These are phyloP conservation scores for Sebastes kiyomatsui DNA, from an alignment of 2,797 vertebrate species.

Conservation along the genomic window DNA sequence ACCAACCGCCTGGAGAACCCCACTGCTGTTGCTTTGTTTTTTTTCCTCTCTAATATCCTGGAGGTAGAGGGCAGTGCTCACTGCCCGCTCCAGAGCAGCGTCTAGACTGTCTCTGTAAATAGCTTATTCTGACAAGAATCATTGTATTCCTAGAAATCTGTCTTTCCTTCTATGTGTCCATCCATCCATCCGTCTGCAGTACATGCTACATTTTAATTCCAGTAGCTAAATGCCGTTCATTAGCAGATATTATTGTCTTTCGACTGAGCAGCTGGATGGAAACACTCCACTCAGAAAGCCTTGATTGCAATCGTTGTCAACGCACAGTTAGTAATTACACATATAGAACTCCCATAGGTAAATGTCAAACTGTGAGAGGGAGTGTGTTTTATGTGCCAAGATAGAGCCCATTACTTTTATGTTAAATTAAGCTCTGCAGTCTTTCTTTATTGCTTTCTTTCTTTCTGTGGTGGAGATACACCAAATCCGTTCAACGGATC, in stretches of 20 bases:
- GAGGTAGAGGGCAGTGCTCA: slow-evolving; percentile 43
- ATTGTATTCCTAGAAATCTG: background rate
- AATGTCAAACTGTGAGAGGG: slow-evolving; percentile 15
- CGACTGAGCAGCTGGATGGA: slow-evolving; percentile 21
- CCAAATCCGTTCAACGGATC: background rate
- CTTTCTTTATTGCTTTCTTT: background rate
- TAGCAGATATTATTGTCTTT: slow-evolving; percentile 36
- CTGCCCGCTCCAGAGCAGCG: slow-evolving; percentile 8
- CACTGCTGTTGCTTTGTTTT: slow-evolving; percentile 49
- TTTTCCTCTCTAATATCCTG: slow-evolving; percentile 18
- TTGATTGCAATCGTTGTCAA: slow-evolving; percentile 34
- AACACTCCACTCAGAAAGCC: slow-evolving; percentile 10
- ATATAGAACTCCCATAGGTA: slow-evolving; percentile 38
- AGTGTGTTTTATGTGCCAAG: slow-evolving; percentile 4
- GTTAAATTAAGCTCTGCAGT: background rate
- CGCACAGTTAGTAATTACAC: slow-evolving; percentile 43
- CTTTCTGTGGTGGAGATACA: background rate
- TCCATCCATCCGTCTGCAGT: background rate
- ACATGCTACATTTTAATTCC: slow-evolving; percentile 6
- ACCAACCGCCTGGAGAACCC: slow-evolving; percentile 66
- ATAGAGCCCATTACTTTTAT: background rate
- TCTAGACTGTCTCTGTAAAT: background rate
- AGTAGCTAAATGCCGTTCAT: slow-evolving; percentile 27
- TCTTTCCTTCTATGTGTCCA: background rate
- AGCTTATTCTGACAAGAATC: background rate